A percentile compares a stretch with the other conserved stretches of the same genome.
Conservation (phyloP, 1,140 invertebrate species). For the Scaptomyza graminum region DNA sequence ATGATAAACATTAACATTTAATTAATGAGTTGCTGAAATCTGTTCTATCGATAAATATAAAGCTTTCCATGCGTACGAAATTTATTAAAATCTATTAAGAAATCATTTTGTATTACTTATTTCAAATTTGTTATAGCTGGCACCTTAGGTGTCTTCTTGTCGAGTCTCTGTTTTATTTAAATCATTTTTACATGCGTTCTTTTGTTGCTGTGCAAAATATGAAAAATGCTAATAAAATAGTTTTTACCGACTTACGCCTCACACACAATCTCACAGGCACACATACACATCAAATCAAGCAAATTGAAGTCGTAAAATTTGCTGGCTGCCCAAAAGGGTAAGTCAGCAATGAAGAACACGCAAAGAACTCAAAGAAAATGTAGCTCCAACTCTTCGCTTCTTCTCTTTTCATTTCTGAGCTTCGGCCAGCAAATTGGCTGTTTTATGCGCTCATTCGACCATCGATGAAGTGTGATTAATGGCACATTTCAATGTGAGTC, state of each 20-base stretch:
- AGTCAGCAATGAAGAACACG: neutral
- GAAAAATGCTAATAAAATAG: conserved; percentile 74
- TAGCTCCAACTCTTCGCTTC: neutral
- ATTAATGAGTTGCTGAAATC: too few relatives aligned
- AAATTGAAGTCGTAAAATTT: conserved; percentile 65
- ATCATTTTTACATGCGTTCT: conserved; percentile 17
- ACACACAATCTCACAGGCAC: neutral
- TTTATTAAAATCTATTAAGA: too few relatives aligned
- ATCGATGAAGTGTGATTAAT: conserved; percentile 81
- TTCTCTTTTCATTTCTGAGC: too few relatives aligned
- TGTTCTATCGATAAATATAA: too few relatives aligned
- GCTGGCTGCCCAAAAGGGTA: conserved; percentile 37
- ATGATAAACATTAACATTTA: too few relatives aligned
- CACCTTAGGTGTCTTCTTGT: neutral
- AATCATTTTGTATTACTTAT: too few relatives aligned
- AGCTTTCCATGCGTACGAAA: too few relatives aligned
- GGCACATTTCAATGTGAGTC: conserved; percentile 71
- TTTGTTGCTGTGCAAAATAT: conserved; percentile 54
- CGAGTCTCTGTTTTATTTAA: neutral
- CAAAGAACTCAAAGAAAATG: neutral
- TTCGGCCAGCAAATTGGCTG: conserved; percentile 57
- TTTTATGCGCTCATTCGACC: conserved; percentile 63
- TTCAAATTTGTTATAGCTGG: too few relatives aligned
- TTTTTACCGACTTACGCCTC: conserved; percentile 29
- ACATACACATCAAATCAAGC: conserved; percentile 10